Percentiles rank a stretch among this genome's conserved stretches.
Conservation (phyloP, 2,888 invertebrate species). For the Apoda limacodes region DNA sequence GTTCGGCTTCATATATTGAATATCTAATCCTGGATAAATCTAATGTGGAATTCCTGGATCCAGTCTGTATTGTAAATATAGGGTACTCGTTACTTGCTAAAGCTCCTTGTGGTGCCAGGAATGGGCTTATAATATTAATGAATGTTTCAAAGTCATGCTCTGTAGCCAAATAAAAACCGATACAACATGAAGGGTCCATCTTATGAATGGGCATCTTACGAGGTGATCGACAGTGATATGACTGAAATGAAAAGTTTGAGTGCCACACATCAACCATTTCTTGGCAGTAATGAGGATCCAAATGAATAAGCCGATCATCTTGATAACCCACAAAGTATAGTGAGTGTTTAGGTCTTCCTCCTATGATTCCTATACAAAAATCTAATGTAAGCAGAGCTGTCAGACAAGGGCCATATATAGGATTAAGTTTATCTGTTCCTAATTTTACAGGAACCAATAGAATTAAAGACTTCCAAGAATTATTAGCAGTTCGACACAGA, state of each 20-base stretch:
- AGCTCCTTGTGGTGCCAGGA: conserved; percentile 54
- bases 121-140: conserved; percentile 75
- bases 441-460: conserved; percentile 87
- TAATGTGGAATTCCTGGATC: conserved; percentile 72
- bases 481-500: conserved; percentile 67
- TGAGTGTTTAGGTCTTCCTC: conserved; percentile 93
- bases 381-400: conserved; percentile 83
- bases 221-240: conserved; percentile 89
- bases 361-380: conserved; percentile 91
- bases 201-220: conserved; percentile 85
- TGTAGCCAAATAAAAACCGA: conserved; percentile 88
- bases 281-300: conserved; percentile 96
- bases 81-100: conserved; percentile 77
- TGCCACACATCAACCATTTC: conserved; percentile 89
- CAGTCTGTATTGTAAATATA: conserved; percentile 84
- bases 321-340: conserved; percentile 94
- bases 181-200: conserved; percentile 94
- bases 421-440: conserved; percentile 89
- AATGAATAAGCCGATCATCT: conserved; percentile 90
- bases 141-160: conserved; percentile 82
- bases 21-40: conserved; percentile 67
- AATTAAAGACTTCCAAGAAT: conserved; percentile 81
- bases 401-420: conserved; percentile 85
- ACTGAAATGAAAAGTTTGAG: conserved; percentile 79
- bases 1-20: conserved; percentile 65